phyloP scores from a whole-genome alignment of 2,113 vertebrate genomes.

The Scalopus aquaticus region DNA sequence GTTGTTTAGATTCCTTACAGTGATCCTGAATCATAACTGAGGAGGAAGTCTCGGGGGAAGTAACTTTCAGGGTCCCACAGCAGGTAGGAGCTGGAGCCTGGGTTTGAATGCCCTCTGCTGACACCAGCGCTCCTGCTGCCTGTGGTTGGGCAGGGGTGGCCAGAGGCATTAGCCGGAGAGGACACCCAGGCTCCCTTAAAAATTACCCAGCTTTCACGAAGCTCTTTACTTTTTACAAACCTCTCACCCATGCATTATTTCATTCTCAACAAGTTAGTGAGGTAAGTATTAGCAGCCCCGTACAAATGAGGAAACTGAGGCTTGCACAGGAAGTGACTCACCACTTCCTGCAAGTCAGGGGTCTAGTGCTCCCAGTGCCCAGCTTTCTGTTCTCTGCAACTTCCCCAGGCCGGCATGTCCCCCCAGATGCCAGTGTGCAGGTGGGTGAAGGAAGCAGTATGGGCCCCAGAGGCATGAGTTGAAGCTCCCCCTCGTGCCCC shows the following conservation, averaged over 20 bases:
- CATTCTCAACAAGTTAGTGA: neutral
- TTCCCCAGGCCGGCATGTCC: neutral
- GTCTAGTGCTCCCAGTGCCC: neutral
- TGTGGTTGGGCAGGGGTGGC: neutral
- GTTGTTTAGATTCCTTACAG: neutral
- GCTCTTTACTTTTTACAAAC: slow-evolving; percentile 46
- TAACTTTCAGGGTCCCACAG: neutral
- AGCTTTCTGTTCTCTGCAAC: neutral
- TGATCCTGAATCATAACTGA: neutral
- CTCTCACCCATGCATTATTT: slow-evolving; percentile 2
- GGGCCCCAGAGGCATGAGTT: neutral
- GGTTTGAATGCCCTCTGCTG: neutral
- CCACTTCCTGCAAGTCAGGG: neutral
- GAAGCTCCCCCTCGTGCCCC: neutral
- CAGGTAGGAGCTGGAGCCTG: neutral
- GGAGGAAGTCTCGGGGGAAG: neutral
- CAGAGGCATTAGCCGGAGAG: neutral
- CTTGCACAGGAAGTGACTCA: slow-evolving; percentile 57
- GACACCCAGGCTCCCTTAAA: neutral
- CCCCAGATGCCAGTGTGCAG: neutral
- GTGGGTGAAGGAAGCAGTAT: neutral
- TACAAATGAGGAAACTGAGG: slow-evolving; percentile 52
- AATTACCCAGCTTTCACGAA: slow-evolving; percentile 35
- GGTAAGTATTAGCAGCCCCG: slow-evolving; percentile 38
- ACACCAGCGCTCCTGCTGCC: neutral